A percentile compares a stretch with the other conserved stretches of the same genome.
Conservation (phyloP, 2,113 vertebrate genomes). For the Lagopus muta region DNA sequence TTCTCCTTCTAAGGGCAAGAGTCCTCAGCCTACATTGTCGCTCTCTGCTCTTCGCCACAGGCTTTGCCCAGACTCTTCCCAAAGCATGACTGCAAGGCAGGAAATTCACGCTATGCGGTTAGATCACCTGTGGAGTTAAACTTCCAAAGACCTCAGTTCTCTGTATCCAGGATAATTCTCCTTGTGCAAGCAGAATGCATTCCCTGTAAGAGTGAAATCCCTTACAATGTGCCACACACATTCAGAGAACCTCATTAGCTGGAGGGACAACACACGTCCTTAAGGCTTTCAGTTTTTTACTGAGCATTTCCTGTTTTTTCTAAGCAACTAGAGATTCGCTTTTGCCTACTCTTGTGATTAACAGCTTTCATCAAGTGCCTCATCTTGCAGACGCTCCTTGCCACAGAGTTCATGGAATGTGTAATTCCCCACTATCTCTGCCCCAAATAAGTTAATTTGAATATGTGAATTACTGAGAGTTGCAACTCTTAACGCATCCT, state of each 20-base stretch:
- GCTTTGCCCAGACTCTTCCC: background rate
- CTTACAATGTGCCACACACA: background rate
- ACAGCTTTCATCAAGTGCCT: background rate
- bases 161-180: background rate
- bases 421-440: background rate
- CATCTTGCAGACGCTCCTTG: background rate
- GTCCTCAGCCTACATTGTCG: background rate
- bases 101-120: background rate
- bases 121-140: background rate
- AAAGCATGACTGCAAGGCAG: background rate
- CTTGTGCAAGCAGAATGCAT: background rate
- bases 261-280: background rate
- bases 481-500: background rate
- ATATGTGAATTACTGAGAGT: background rate
- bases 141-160: background rate
- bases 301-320: background rate
- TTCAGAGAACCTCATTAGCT: background rate
- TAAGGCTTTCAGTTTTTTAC: background rate
- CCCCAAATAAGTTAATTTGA: background rate
- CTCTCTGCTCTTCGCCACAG: background rate
- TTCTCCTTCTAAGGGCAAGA: background rate
- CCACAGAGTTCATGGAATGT: background rate
- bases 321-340: background rate
- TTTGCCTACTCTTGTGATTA: background rate
- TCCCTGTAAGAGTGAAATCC: background rate